Percentiles rank a stretch among this genome's conserved stretches.
Conservation (phyloP, 2,888 invertebrate species). For the Kryphioiulus occultus region DNA sequence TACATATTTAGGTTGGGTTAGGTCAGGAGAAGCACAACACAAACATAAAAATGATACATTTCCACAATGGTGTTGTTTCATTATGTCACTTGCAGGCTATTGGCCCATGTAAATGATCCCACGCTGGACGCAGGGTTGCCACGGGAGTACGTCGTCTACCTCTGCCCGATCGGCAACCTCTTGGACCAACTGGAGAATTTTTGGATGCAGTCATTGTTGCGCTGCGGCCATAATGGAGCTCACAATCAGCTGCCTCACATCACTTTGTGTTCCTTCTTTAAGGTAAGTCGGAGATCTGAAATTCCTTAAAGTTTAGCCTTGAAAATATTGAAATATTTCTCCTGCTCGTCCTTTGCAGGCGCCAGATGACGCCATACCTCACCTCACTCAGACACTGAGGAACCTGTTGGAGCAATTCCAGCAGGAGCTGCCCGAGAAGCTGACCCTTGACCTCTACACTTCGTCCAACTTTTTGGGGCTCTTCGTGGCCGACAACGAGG, state of each 20-base stretch:
- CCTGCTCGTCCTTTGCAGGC: slow-evolving; percentile 56
- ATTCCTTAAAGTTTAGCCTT: background rate
- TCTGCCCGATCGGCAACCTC: slow-evolving; percentile 81
- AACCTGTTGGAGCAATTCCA: slow-evolving; percentile 70
- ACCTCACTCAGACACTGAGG: slow-evolving; percentile 58
- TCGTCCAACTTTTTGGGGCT: slow-evolving; percentile 91
- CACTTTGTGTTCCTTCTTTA: slow-evolving; percentile 87
- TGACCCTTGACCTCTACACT: slow-evolving; percentile 78
- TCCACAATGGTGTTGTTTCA: too few relatives aligned
- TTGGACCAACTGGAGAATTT: slow-evolving; percentile 76
- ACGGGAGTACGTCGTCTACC: slow-evolving; percentile 86
- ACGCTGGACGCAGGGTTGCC: slow-evolving; percentile 78
- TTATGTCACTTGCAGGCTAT: slow-evolving; percentile 66
- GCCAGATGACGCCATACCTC: slow-evolving; percentile 59
- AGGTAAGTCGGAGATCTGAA: slow-evolving; percentile 66
- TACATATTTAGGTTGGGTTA: too few relatives aligned
- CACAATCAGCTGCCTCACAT: slow-evolving; percentile 91
- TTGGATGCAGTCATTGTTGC: slow-evolving; percentile 72
- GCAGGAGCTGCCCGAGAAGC: slow-evolving; percentile 57
- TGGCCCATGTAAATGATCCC: slow-evolving; percentile 87
- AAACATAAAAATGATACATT: too few relatives aligned
- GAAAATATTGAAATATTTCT: too few relatives aligned
- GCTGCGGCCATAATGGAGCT: slow-evolving; percentile 87
- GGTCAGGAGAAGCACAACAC: too few relatives aligned
- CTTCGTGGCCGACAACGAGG: slow-evolving; percentile 83